phyloP scores from a whole-genome alignment of 1,140 invertebrate genomes.

The Brachionus koreanus region DNA sequence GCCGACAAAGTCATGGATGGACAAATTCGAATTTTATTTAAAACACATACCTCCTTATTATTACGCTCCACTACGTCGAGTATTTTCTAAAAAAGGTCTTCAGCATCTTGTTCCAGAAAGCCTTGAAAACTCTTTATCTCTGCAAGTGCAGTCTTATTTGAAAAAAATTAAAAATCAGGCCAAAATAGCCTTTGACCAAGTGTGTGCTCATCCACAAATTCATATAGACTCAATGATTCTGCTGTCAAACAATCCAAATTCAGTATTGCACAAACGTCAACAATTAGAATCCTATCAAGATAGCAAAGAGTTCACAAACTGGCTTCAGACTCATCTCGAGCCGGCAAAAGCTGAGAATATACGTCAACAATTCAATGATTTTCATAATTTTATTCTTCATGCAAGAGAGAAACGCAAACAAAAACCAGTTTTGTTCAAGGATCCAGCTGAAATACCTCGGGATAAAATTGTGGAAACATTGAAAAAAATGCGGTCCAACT shows the following conservation, averaged over 20 bases:
- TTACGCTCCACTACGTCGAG: slow-evolving; percentile 78
- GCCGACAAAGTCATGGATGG: slow-evolving; percentile 53
- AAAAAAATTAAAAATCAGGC: slow-evolving; percentile 42
- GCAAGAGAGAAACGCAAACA: background rate
- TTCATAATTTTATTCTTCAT: slow-evolving; percentile 31
- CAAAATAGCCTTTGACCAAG: slow-evolving; percentile 42
- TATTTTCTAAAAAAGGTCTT: slow-evolving; percentile 82
- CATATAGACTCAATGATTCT: background rate
- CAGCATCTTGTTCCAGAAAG: slow-evolving; percentile 80
- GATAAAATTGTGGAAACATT: slow-evolving; percentile 84
- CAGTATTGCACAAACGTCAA: slow-evolving; percentile 4
- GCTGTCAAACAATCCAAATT: slow-evolving; percentile 32
- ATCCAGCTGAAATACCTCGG: slow-evolving; percentile 54
- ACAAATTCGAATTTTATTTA: slow-evolving; percentile 80
- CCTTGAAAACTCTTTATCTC: slow-evolving; percentile 69
- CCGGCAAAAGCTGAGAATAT: slow-evolving; percentile 14
- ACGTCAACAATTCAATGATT: slow-evolving; percentile 39
- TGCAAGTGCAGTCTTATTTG: slow-evolving; percentile 40
- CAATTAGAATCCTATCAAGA: slow-evolving; percentile 28
- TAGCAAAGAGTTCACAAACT: slow-evolving; percentile 42
- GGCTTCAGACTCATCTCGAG: slow-evolving; percentile 30
- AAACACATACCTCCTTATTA: slow-evolving; percentile 94
- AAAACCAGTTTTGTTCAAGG: slow-evolving; percentile 23
- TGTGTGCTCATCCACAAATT: slow-evolving; percentile 28
- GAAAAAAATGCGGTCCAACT: slow-evolving; percentile 86